phyloP scores from a whole-genome alignment of 2,797 vertebrate species.

The Darevskia mixta region DNA sequence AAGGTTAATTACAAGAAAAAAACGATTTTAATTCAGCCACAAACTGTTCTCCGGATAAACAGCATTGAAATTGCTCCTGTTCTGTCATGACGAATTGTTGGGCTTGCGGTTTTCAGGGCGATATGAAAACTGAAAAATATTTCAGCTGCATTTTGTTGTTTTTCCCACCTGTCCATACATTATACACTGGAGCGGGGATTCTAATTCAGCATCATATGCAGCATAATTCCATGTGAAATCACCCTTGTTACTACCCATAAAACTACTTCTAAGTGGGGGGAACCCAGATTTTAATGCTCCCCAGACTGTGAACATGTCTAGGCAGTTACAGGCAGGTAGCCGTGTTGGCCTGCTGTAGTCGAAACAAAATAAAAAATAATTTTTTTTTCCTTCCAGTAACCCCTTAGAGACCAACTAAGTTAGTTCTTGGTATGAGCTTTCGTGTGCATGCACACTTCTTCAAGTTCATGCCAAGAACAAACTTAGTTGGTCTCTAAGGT shows the following conservation, averaged over 20 bases:
- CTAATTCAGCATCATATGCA: neutral
- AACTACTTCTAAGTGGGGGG: neutral
- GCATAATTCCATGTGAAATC: no score
- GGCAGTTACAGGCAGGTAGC: neutral
- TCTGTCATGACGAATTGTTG: constrained; percentile 73
- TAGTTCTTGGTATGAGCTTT: no score
- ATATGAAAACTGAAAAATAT: constrained; percentile 41
- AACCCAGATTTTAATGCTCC: no score
- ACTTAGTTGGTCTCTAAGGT: no score
- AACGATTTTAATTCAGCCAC: constrained; percentile 81
- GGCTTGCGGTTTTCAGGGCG: neutral
- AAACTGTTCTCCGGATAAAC: constrained; percentile 93
- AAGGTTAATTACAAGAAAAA: constrained; percentile 85
- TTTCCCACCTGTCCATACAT: no score
- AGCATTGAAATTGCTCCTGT: constrained; percentile 84
- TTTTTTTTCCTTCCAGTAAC: no score
- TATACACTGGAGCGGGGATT: neutral
- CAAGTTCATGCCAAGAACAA: no score
- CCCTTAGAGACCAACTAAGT: no score
- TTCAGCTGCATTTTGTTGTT: constrained; percentile 14
- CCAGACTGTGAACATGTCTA: neutral
- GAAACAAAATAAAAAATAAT: no score
- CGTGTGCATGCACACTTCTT: no score
- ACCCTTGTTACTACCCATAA: neutral
- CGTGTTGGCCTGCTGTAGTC: no score